Percentiles rank a stretch among this genome's conserved stretches.
Evolutionary conservation across 2,797 vertebrate genomes (phyloP).

Genomic region (Hipposideros larvatus): DNA sequence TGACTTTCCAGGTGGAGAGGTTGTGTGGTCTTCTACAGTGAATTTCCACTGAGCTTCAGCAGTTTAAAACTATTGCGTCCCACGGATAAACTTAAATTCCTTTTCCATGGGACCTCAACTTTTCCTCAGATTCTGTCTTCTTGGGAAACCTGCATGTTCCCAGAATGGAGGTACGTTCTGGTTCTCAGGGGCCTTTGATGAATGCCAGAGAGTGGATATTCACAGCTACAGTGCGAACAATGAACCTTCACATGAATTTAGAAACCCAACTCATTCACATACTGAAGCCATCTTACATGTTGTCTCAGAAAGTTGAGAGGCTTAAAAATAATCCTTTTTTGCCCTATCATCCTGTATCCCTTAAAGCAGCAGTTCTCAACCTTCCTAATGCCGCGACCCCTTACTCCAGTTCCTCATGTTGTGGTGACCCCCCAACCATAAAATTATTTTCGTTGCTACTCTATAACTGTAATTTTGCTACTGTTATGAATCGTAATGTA

Average conservation of each 20-base stretch:
- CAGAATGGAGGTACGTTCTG: neutral
- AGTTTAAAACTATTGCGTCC: neutral
- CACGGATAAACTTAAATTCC: neutral
- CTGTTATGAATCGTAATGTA: too few relatives aligned
- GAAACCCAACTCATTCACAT: neutral
- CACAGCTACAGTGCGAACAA: neutral
- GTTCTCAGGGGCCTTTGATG: neutral
- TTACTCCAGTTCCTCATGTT: too few relatives aligned
- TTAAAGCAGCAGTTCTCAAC: neutral
- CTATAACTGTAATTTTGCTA: too few relatives aligned
- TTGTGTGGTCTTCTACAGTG: neutral
- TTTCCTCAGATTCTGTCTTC: constrained; percentile 2
- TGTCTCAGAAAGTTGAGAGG: neutral
- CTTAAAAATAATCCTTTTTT: neutral
- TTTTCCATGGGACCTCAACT: neutral
- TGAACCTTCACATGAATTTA: neutral
- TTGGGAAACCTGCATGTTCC: neutral
- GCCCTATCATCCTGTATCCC: neutral
- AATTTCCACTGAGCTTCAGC: neutral
- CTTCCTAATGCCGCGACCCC: too few relatives aligned
- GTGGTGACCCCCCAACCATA: too few relatives aligned
- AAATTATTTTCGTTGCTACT: too few relatives aligned
- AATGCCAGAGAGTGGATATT: neutral
- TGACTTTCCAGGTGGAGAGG: neutral
- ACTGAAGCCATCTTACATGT: neutral